A percentile compares a stretch with the other conserved stretches of the same genome.
Conservation (phyloP, 2,888 invertebrate genomes). For the Pristionchus fissidentatus region DNA sequence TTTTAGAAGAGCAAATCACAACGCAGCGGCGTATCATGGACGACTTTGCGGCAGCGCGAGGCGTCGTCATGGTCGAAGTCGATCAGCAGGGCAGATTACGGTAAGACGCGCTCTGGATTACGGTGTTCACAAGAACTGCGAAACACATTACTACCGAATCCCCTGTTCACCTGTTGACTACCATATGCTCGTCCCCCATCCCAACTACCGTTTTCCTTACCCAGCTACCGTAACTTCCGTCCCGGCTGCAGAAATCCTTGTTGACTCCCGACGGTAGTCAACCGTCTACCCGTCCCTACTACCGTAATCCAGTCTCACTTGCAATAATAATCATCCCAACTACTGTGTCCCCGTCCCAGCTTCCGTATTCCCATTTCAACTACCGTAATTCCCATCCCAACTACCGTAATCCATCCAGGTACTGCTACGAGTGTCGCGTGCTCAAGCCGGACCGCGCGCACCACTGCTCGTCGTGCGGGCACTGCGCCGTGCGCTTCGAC, state of each 20-base stretch:
- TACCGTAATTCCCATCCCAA: neutral
- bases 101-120: neutral
- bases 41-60: neutral
- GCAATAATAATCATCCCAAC: neutral
- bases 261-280: no score
- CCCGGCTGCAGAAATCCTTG: no score
- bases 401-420: neutral
- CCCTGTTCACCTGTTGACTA: no score
- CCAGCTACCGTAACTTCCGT: no score
- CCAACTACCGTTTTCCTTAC: no score
- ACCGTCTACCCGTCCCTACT: no score
- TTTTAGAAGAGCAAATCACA: neutral
- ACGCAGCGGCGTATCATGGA: constrained; percentile 7
- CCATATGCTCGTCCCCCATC: no score
- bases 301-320: neutral
- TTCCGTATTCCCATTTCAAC: neutral
- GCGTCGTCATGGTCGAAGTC: neutral
- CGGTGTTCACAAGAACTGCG: no score
- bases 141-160: no score
- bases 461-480: constrained; percentile 40
- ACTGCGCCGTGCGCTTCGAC: constrained; percentile 40
- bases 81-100: constrained; percentile 11
- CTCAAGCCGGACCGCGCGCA: constrained; percentile 43
- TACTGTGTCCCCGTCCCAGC: no score
- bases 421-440: constrained; percentile 40